phyloP scores from a whole-genome alignment of 2,888 invertebrate species.

The Microctonus brassicae region DNA sequence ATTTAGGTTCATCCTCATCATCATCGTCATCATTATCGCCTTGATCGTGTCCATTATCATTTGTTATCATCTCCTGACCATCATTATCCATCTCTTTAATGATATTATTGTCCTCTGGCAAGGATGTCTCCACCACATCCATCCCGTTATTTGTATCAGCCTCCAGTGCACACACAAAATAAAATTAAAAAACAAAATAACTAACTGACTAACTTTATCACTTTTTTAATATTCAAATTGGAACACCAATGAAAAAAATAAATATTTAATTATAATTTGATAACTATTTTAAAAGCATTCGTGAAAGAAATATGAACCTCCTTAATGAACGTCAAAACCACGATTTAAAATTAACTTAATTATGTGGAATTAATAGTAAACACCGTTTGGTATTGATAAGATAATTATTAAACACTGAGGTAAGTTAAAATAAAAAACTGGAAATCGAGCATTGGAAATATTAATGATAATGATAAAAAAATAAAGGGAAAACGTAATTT shows the following conservation, averaged over 20 bases:
- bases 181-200: background rate
- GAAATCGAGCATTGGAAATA: constrained; percentile 50
- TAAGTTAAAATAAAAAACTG: constrained; percentile 12
- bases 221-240: background rate
- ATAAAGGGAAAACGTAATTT: no score
- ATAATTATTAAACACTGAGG: constrained; percentile 8
- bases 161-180: constrained; percentile 13
- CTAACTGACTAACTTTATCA: constrained; percentile 7
- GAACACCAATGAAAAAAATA: background rate
- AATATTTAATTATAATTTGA: background rate
- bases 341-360: background rate
- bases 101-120: constrained; percentile 44
- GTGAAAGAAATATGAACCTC: background rate
- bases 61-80: constrained; percentile 34
- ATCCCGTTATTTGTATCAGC: constrained; percentile 49
- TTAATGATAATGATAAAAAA: constrained; percentile 44
- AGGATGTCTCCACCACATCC: constrained; percentile 65
- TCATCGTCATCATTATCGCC: constrained; percentile 36
- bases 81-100: constrained; percentile 37
- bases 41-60: constrained; percentile 31
- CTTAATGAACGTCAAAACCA: background rate
- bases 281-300: background rate
- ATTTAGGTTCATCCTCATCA: constrained; percentile 15
- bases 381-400: background rate
- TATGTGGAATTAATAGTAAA: background rate